These are phyloP conservation scores for Arnoldichthys spilopterus DNA, from an alignment of 2,797 vertebrate genomes.

Conservation along the genomic window DNA sequence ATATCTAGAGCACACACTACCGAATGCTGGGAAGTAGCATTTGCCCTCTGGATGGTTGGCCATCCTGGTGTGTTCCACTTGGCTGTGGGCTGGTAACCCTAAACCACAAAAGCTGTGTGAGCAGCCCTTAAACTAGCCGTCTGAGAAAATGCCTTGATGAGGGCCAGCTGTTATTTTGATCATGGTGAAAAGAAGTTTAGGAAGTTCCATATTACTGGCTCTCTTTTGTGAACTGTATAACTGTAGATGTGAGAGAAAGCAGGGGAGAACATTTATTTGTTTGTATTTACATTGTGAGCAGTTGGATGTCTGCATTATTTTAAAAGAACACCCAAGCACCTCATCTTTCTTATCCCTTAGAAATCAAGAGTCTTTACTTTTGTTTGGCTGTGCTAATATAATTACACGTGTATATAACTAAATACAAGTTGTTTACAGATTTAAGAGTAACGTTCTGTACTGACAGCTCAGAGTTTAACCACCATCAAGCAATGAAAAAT, in stretches of 20 bases:
- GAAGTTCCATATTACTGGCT: conserved; percentile 12
- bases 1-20: neutral
- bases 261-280: neutral
- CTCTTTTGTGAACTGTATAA: neutral
- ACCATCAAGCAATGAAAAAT: no score
- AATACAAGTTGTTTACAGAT: neutral
- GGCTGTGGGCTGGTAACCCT: conserved; percentile 44
- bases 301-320: neutral
- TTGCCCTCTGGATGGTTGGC: conserved; percentile 29
- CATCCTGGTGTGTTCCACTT: conserved; percentile 35
- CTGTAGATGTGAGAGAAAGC: neutral
- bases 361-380: neutral
- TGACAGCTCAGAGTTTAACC: neutral
- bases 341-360: neutral
- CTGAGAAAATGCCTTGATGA: conserved; percentile 40
- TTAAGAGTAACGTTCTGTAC: neutral
- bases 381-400: neutral
- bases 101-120: conserved; percentile 45
- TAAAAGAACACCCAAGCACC: neutral
- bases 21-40: conserved; percentile 27
- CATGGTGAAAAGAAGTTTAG: conserved; percentile 1
- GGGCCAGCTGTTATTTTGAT: conserved; percentile 27
- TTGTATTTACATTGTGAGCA: neutral
- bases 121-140: conserved; percentile 31
- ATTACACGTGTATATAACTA: neutral